Base-by-base conservation (phyloP, 2,797 vertebrate genomes). In the Paedocypris micromegethes region DNA sequence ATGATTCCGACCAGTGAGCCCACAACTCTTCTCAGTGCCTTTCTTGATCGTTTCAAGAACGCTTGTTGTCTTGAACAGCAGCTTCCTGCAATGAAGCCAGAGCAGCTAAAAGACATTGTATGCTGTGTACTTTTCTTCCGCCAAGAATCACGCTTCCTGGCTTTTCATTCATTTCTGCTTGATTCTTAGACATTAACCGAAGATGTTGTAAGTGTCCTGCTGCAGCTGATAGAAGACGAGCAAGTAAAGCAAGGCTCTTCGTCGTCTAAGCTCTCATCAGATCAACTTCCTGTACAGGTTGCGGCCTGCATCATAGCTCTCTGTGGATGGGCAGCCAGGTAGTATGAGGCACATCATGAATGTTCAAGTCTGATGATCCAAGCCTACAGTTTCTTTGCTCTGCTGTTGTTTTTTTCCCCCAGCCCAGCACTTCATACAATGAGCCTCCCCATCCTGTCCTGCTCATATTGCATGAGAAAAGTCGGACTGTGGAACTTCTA, bases 311-410 rank as follows among this genome's bases (percentile, higher is more conserved):
- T 95, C 42, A 87, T 96, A 69, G 89, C 94, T 8, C 82, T 97
- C 23, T 97, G 93, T 4, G 96, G 96, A 79, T 98, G 96, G 96
- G 86, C 86, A 0, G 89, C 88, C 70, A 93, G 94, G 96, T 98
- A 66, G 23, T 23, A 23, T 23, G 23, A 23, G 23, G 23, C 23
- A 23, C 23, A 23, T 23, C 23, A 23, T 23, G 23, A 81, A 80
- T 46, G 47, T 9, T 44, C 42, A 43, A 6, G 2, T 5, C 46
- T 1, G 56, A 72, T 9, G 2, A 6, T 39, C 4, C 44, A 58
- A 3, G 40, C 5, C 4, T 55, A n/a, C 7, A 9, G 40, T 23
- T 23, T 47, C 9, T 45, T 44, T 52, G n/a, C 9, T 50, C 3
- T 49, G 6, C 23, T 5, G 9, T 44, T 2, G 41, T 42, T 66